A percentile compares a stretch with the other conserved stretches of the same genome.
These are phyloP conservation scores for Acropora tenuis DNA, from an alignment of 64 coral and sea anemone species.

Conservation along the genomic window DNA sequence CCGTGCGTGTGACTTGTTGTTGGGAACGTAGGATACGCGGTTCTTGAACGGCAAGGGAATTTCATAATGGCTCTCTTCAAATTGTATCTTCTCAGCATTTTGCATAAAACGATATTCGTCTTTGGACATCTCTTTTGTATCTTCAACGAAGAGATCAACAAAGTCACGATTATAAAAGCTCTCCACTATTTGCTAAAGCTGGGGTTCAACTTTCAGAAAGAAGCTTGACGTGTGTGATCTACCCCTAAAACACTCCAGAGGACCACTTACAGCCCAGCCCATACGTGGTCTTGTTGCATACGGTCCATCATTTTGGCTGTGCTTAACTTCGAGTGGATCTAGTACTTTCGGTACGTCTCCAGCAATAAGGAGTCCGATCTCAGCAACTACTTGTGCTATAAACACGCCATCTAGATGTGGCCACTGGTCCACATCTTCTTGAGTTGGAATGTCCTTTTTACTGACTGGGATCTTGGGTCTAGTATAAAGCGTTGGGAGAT, in stretches of 20 bases:
- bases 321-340: not conserved
- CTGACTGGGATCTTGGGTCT: too few relatives aligned
- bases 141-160: not conserved
- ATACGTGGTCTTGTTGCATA: slow-evolving; percentile 1
- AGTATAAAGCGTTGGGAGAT: not conserved
- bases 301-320: not conserved
- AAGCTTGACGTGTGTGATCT: not conserved
- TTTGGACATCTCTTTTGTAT: not conserved
- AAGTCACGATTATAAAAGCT: slow-evolving; percentile 34
- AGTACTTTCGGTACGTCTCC: not conserved
- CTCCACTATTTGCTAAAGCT: not conserved
- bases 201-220: not conserved
- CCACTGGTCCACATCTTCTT: too few relatives aligned
- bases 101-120: not conserved
- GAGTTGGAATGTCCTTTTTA: too few relatives aligned
- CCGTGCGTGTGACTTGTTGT: not conserved
- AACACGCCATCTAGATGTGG: too few relatives aligned
- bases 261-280: slow-evolving; percentile 18
- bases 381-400: not conserved
- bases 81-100: not conserved
- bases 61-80: slow-evolving; percentile 1
- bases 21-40: not conserved
- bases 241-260: not conserved
- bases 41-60: slow-evolving; percentile 4
- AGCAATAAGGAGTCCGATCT: not conserved